Evolutionary conservation across 2,888 invertebrate species (phyloP).

Genomic region (Halictus ligatus): DNA sequence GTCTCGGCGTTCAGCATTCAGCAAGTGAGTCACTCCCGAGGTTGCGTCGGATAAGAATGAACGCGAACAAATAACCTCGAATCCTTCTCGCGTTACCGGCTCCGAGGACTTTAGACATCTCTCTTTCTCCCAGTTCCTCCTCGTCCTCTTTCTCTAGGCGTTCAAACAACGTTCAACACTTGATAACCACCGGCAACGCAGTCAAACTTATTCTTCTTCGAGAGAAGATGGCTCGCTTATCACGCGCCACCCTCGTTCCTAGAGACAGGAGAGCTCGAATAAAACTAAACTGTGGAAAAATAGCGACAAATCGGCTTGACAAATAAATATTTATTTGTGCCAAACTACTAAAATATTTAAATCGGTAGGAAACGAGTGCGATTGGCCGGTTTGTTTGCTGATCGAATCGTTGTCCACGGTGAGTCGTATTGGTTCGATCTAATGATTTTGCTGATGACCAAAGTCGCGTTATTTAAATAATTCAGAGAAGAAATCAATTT

Average conservation of each 20-base stretch:
- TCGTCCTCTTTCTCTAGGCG: not conserved
- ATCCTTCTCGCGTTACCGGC: constrained; percentile 53
- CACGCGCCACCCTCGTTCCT: constrained; percentile 57
- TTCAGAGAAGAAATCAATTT: too few relatives aligned
- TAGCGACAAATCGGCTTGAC: constrained; percentile 41
- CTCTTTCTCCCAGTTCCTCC: not conserved
- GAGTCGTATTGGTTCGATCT: too few relatives aligned
- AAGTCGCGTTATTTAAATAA: too few relatives aligned
- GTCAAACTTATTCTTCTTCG: constrained; percentile 46
- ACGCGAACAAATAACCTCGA: constrained; percentile 71
- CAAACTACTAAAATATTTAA: not conserved
- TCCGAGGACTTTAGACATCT: constrained; percentile 21
- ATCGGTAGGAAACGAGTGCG: not conserved
- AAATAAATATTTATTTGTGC: not conserved
- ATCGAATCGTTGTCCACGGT: too few relatives aligned
- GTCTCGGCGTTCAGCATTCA: constrained; percentile 62
- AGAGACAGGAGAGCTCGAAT: constrained; percentile 41
- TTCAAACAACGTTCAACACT: not conserved
- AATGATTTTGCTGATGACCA: too few relatives aligned
- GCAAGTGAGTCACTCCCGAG: constrained; percentile 70
- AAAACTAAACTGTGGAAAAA: constrained; percentile 46
- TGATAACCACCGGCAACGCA: constrained; percentile 63
- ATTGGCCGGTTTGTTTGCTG: too few relatives aligned
- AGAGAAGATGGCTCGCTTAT: constrained; percentile 38
- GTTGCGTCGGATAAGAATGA: constrained; percentile 68